A percentile compares a stretch with the other conserved stretches of the same genome.
These are phyloP conservation scores for Diploptera punctata DNA, from an alignment of 2,888 invertebrate species.

Conservation along the genomic window DNA sequence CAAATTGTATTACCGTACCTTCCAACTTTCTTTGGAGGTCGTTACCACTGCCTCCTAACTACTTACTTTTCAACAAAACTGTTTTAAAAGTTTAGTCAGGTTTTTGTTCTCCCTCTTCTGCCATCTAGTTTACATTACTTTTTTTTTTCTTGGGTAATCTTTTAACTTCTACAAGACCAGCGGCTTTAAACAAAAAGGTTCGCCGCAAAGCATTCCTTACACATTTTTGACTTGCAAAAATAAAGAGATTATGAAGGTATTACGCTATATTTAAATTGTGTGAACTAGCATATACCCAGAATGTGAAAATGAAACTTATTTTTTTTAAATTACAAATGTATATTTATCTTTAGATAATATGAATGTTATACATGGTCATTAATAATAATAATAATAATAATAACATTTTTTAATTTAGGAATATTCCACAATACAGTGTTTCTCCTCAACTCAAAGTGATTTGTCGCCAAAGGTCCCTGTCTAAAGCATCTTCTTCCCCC, in stretches of 20 bases:
- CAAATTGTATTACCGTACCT: conserved; percentile 24
- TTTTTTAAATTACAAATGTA: too few relatives aligned
- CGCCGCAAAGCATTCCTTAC: background rate
- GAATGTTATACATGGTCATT: too few relatives aligned
- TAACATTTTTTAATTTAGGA: too few relatives aligned
- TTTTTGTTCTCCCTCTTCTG: background rate
- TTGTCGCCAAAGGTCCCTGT: too few relatives aligned
- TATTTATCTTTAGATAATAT: too few relatives aligned
- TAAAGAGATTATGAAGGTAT: background rate
- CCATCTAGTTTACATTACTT: conserved; percentile 12
- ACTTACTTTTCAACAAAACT: background rate
- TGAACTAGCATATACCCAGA: too few relatives aligned
- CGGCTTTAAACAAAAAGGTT: background rate
- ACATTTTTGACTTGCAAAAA: conserved; percentile 20
- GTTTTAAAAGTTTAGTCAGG: conserved; percentile 22
- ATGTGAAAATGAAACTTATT: too few relatives aligned
- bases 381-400: too few relatives aligned
- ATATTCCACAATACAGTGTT: too few relatives aligned
- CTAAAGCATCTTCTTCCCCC: too few relatives aligned
- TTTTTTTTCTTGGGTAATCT: conserved; percentile 4
- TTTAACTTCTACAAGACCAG: conserved; percentile 2
- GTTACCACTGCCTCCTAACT: background rate
- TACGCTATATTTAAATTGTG: too few relatives aligned
- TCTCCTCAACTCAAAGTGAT: too few relatives aligned
- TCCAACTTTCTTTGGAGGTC: conserved; percentile 4